A percentile compares a stretch with the other conserved stretches of the same genome.
Evolutionary conservation across 2,113 vertebrate species (phyloP).

Genomic region (Hippopotamus amphibius): DNA sequence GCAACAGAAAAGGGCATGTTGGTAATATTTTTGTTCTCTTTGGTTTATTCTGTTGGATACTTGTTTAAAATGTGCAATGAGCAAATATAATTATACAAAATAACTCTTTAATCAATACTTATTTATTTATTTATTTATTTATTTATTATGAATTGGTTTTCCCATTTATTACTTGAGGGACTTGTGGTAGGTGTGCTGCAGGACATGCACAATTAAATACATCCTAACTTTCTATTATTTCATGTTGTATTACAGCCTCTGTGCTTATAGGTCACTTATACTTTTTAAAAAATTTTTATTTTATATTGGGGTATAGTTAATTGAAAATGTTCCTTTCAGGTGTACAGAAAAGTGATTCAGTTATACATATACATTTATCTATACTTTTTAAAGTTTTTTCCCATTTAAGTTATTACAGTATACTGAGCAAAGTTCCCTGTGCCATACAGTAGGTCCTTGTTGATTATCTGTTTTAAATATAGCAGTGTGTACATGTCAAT

Average conservation of each 20-base stretch:
- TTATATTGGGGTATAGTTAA: background rate
- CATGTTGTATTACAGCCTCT: background rate
- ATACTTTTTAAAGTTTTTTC: background rate
- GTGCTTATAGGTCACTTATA: background rate
- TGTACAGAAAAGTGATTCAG: background rate
- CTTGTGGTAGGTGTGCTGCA: background rate
- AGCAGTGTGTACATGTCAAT: background rate
- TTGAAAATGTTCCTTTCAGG: background rate
- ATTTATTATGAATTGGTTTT: background rate
- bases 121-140: background rate
- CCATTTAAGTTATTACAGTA: background rate
- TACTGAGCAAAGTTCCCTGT: background rate
- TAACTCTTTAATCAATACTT: background rate
- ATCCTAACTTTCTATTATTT: background rate
- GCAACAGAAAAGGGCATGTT: background rate
- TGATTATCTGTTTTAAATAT: background rate
- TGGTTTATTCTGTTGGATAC: background rate
- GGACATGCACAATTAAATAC: background rate
- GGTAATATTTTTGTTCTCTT: background rate
- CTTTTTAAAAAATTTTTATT: background rate
- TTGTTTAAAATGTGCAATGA: background rate
- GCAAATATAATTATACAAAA: background rate
- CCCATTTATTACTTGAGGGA: background rate
- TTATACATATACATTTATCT: background rate
- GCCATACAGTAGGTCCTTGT: background rate